Evolutionary conservation across 2,113 vertebrate genomes (phyloP).

Genomic region (Climacteris rufus): DNA sequence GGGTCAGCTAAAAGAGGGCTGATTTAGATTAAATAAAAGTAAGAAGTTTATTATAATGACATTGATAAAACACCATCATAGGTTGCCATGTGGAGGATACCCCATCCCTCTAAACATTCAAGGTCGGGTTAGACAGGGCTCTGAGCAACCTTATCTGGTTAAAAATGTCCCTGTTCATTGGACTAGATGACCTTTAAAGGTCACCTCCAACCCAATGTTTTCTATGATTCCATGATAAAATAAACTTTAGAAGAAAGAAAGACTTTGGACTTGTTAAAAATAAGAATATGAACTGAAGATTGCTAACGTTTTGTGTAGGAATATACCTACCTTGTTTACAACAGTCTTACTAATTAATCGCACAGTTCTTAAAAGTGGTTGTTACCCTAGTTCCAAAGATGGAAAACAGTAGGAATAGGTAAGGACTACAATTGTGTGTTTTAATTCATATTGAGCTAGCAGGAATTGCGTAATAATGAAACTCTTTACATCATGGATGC

Average conservation of each 20-base stretch:
- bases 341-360: not conserved
- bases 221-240: not conserved
- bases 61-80: not conserved
- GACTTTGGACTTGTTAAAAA: not conserved
- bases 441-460: not conserved
- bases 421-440: not conserved
- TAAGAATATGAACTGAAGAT: not conserved
- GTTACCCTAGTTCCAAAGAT: not conserved
- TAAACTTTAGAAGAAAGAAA: not conserved
- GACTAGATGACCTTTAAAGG: not conserved
- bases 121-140: not conserved
- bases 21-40: not conserved
- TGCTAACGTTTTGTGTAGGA: not conserved
- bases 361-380: not conserved
- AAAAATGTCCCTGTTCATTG: not conserved
- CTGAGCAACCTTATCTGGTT: not conserved
- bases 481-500: not conserved
- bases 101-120: not conserved
- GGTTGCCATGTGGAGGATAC: not conserved
- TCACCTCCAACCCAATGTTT: not conserved
- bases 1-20: not conserved
- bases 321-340: not conserved
- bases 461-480: not conserved
- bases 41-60: not conserved
- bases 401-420: not conserved